A percentile compares a stretch with the other conserved stretches of the same genome.
phyloP scores from a whole-genome alignment of 2,113 vertebrate species.

The Hiodon alosoides region DNA sequence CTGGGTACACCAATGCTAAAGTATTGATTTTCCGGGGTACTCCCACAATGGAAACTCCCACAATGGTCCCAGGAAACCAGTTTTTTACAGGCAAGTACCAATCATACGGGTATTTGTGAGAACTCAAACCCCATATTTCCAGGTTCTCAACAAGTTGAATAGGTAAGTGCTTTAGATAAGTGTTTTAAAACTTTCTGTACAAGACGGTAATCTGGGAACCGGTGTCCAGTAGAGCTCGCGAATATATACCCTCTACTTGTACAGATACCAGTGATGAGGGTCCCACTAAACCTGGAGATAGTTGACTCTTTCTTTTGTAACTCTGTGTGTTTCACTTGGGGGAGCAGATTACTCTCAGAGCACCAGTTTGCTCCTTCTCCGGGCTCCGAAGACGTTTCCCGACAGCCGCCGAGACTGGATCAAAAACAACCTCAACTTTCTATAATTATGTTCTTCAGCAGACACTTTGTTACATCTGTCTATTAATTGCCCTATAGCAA shows the following conservation, averaged over 20 bases:
- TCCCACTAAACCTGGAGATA: constrained; percentile 18
- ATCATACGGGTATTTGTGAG: neutral
- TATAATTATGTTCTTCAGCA: neutral
- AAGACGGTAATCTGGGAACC: constrained; percentile 23
- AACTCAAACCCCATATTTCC: neutral
- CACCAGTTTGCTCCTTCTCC: constrained; percentile 7
- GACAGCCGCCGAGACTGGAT: neutral
- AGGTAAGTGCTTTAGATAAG: constrained; percentile 23
- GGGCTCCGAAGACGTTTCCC: constrained; percentile 3
- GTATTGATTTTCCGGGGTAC: neutral
- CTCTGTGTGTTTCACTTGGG: neutral
- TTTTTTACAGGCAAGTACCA: neutral
- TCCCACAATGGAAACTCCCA: neutral
- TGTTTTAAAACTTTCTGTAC: constrained; percentile 23
- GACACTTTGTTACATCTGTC: neutral
- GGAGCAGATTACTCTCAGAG: neutral
- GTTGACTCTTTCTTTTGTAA: too few relatives aligned
- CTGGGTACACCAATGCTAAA: constrained; percentile 24
- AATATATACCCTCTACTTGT: constrained; percentile 23
- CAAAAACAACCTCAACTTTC: neutral
- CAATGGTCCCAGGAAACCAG: neutral
- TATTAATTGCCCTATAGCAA: neutral
- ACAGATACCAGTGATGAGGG: constrained; percentile 16
- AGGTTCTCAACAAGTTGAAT: constrained; percentile 3
- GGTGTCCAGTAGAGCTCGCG: constrained; percentile 9